These are phyloP conservation scores for Drosophila cognata DNA, from an alignment of 2,888 invertebrate species.

Conservation along the genomic window DNA sequence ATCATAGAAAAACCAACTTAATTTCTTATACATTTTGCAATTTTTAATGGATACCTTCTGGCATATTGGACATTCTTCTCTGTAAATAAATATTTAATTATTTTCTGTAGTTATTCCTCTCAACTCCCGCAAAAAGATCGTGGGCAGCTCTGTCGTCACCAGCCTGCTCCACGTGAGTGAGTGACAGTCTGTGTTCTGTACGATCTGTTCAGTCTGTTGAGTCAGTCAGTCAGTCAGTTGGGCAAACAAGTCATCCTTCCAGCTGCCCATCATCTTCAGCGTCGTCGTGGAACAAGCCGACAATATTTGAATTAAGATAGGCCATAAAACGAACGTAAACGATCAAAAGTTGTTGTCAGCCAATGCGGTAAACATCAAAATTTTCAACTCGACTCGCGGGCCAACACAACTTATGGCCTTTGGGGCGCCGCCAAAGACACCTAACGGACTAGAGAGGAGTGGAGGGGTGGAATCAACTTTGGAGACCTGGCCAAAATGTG, in stretches of 20 bases:
- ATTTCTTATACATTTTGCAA: not conserved
- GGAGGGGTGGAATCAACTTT: not conserved
- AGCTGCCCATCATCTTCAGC: constrained; percentile 24
- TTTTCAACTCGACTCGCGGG: not conserved
- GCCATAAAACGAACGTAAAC: constrained; percentile 49
- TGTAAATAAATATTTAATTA: not conserved
- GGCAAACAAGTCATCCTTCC: constrained; percentile 53
- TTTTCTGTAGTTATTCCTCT: not conserved
- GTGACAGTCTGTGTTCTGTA: constrained; percentile 59
- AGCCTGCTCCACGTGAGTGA: constrained; percentile 38
- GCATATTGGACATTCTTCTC: not conserved
- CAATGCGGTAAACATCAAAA: constrained; percentile 58
- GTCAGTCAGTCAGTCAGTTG: constrained; percentile 51
- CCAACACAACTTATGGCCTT: not conserved
- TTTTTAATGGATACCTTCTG: not conserved
- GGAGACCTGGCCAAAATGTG: constrained; percentile 43
- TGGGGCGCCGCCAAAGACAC: constrained; percentile 35
- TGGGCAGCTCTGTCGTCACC: constrained; percentile 23
- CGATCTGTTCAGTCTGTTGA: constrained; percentile 1
- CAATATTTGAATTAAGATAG: constrained; percentile 81
- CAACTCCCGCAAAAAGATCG: not conserved
- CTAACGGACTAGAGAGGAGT: not conserved
- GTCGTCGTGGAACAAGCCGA: constrained; percentile 54
- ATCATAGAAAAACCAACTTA: not conserved
- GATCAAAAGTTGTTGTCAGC: constrained; percentile 35